phyloP scores from a whole-genome alignment of 2,113 vertebrate genomes.

The Oryzias curvinotus region DNA sequence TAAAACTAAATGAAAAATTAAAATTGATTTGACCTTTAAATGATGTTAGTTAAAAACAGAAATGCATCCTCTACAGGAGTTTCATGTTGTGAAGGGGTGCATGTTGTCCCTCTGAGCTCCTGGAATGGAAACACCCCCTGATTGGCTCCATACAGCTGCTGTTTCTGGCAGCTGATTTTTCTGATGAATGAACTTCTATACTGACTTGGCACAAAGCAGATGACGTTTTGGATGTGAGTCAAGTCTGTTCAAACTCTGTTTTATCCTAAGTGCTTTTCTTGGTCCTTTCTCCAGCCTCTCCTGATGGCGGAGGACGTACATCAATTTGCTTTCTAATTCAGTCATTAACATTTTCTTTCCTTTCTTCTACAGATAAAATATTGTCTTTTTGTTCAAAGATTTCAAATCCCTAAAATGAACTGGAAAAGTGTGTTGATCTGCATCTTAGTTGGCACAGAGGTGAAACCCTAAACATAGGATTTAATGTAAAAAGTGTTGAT shows the following conservation, averaged over 20 bases:
- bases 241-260: constrained; percentile 8
- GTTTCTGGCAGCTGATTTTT: not conserved
- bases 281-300: not conserved
- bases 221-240: not conserved
- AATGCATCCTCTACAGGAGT: too few relatives aligned
- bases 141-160: not conserved
- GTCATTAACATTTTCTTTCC: constrained; percentile 51
- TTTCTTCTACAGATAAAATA: constrained; percentile 34
- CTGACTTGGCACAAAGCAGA: constrained; percentile 3
- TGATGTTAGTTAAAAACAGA: too few relatives aligned
- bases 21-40: too few relatives aligned
- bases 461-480: too few relatives aligned
- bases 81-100: too few relatives aligned
- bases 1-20: too few relatives aligned
- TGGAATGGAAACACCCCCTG: not conserved
- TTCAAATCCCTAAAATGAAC: constrained; percentile 40
- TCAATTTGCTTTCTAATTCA: constrained; percentile 25
- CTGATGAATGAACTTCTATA: not conserved
- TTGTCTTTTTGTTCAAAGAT: constrained; percentile 38
- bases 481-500: too few relatives aligned
- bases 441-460: not conserved
- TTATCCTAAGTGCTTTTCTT: constrained; percentile 8
- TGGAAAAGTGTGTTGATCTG: constrained; percentile 33
- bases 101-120: not conserved
- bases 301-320: constrained; percentile 1